A percentile compares a stretch with the other conserved stretches of the same genome.
Evolutionary conservation across 92 coral and sea anemone species (phyloP).

Genomic region (Palythoa caribaeorum): DNA sequence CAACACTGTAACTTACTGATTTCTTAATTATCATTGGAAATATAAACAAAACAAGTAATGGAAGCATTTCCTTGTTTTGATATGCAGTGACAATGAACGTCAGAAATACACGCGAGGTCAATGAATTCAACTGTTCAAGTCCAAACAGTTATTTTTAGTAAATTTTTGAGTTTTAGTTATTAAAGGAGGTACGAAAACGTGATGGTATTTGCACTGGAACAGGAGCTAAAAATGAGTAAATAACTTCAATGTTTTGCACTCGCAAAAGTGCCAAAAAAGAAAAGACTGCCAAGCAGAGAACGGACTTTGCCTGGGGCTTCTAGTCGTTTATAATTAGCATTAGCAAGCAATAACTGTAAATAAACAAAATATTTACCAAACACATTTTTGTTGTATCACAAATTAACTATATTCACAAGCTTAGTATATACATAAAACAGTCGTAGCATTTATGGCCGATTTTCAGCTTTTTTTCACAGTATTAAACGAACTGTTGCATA

Average conservation of each 20-base stretch:
- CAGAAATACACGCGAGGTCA: not conserved
- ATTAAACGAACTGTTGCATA: too few relatives aligned
- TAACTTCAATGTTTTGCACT: not conserved
- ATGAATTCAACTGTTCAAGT: not conserved
- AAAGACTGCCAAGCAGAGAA: not conserved
- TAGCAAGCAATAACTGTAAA: slow-evolving; percentile 2
- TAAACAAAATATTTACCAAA: slow-evolving; percentile 32
- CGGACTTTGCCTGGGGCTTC: not conserved
- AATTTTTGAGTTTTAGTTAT: not conserved
- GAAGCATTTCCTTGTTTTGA: not conserved
- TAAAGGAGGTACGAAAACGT: not conserved
- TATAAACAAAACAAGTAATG: not conserved
- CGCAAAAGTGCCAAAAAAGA: not conserved
- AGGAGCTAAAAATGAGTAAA: not conserved
- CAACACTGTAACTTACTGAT: not conserved
- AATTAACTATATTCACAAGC: not conserved
- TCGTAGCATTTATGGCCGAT: not conserved
- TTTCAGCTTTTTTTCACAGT: too few relatives aligned
- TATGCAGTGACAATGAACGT: not conserved
- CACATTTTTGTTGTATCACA: not conserved
- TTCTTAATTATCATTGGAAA: not conserved
- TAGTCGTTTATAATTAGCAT: not conserved
- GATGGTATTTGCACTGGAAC: not conserved
- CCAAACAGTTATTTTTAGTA: not conserved
- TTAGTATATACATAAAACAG: not conserved